These are phyloP conservation scores for Scaptomyza parva DNA, from an alignment of 2,888 invertebrate genomes.

Conservation along the genomic window DNA sequence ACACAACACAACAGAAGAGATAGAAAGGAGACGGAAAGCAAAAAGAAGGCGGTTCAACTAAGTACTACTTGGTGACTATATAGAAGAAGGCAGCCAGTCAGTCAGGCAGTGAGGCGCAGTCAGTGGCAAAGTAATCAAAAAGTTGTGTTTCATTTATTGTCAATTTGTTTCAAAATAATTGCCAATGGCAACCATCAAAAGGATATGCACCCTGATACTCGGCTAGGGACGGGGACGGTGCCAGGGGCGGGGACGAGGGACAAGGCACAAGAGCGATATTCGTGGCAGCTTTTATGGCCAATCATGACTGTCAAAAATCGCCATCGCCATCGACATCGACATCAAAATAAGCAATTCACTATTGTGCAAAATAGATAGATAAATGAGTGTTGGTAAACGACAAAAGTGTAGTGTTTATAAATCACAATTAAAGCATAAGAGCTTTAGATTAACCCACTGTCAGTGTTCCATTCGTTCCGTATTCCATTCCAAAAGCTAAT, in stretches of 20 bases:
- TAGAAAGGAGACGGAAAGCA: slow-evolving; percentile 13
- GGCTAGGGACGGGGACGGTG: too few species aligned
- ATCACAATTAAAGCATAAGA: too few species aligned
- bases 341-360: neutral
- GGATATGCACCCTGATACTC: slow-evolving; percentile 2
- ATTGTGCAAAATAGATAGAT: neutral
- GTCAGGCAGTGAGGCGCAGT: neutral
- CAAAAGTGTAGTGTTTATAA: neutral
- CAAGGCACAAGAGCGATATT: too few species aligned
- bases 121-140: slow-evolving; percentile 60
- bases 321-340: too few species aligned
- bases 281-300: neutral
- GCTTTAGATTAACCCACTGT: neutral
- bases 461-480: too few species aligned
- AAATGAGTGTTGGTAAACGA: neutral
- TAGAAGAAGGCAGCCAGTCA: slow-evolving; percentile 15
- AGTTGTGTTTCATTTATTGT: slow-evolving; percentile 66
- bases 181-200: slow-evolving; percentile 47
- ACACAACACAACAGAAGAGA: too few species aligned
- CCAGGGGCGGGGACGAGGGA: too few species aligned
- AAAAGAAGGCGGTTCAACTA: neutral
- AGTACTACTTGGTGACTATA: neutral
- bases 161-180: slow-evolving; percentile 69
- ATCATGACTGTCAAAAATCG: neutral
- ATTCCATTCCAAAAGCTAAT: too few species aligned